A percentile compares a stretch with the other conserved stretches of the same genome.
phyloP scores from a whole-genome alignment of 1,140 invertebrate genomes.

The Lasioglossum baleicum region DNA sequence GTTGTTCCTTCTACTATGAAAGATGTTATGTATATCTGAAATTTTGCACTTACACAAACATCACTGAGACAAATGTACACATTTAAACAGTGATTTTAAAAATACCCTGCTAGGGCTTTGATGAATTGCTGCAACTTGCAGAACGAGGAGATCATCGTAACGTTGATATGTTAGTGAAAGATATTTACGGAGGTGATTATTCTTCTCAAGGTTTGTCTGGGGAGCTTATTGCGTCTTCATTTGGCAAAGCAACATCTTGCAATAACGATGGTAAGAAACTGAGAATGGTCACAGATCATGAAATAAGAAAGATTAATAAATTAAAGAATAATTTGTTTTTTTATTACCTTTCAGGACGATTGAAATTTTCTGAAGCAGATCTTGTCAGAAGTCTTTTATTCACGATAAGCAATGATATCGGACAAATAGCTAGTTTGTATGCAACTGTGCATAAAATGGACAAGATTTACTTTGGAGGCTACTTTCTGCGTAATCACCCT shows the following conservation, averaged over 20 bases:
- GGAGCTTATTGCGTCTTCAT: conserved; percentile 89
- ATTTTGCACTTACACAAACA: conserved; percentile 11
- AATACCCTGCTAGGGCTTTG: conserved; percentile 82
- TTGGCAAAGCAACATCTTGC: conserved; percentile 84
- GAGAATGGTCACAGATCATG: neutral
- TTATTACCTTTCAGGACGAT: conserved; percentile 47
- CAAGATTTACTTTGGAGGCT: conserved; percentile 88
- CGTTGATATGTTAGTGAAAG: conserved; percentile 88
- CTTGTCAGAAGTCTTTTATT: conserved; percentile 86
- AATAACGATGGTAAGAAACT: conserved; percentile 65
- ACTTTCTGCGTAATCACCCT: conserved; percentile 88
- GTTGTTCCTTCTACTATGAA: neutral
- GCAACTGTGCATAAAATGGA: conserved; percentile 84
- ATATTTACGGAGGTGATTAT: conserved; percentile 88
- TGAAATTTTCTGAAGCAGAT: conserved; percentile 82
- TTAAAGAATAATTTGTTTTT: neutral
- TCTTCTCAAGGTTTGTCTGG: conserved; percentile 82
- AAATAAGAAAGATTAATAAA: neutral
- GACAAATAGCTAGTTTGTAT: conserved; percentile 87
- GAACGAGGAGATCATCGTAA: conserved; percentile 87
- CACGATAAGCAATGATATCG: conserved; percentile 89
- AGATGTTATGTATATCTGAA: conserved; percentile 11
- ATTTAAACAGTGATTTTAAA: conserved; percentile 46
- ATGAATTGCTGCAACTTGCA: conserved; percentile 86
- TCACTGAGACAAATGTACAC: conserved; percentile 30